Conservation (phyloP, 2,888 invertebrate genomes). For the Cephus sareptanus region DNA sequence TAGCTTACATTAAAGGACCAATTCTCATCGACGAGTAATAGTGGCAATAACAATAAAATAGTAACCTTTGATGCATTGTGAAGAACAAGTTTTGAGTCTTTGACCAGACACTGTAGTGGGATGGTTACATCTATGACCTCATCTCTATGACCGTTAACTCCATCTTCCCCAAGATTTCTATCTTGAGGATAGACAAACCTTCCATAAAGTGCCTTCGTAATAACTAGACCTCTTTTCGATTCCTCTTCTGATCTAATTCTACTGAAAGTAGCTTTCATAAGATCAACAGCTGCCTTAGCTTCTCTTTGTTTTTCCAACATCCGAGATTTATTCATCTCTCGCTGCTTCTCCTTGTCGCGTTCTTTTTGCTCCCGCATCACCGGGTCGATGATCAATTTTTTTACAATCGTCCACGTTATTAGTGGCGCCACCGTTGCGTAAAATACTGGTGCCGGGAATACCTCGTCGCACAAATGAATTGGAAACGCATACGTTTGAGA, state of each 20-base stretch:
- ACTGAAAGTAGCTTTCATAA: constrained; percentile 92
- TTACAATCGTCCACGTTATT: constrained; percentile 82
- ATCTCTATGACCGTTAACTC: constrained; percentile 50
- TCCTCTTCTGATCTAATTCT: constrained; percentile 86
- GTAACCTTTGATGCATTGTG: constrained; percentile 87
- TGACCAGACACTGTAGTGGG: constrained; percentile 92
- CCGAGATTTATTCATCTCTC: constrained; percentile 82
- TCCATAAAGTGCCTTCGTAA: constrained; percentile 86
- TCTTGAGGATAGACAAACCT: constrained; percentile 68
- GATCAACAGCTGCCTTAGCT: constrained; percentile 85
- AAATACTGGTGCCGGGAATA: constrained; percentile 90
- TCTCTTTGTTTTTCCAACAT: constrained; percentile 84
- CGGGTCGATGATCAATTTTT: constrained; percentile 87
- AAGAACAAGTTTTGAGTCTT: constrained; percentile 88
- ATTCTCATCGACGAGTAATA: neutral
- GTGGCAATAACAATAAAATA: neutral
- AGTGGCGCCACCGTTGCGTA: constrained; percentile 93
- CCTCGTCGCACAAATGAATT: constrained; percentile 89
- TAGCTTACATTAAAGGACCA: neutral
- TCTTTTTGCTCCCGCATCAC: constrained; percentile 82
- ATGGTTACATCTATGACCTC: constrained; percentile 92
- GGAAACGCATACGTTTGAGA: constrained; percentile 91
- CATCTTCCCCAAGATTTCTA: constrained; percentile 40
- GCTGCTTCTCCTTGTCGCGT: constrained; percentile 83
- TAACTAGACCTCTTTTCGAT: constrained; percentile 84